phyloP scores from a whole-genome alignment of 2,888 invertebrate species.

The Apodemia mormo region DNA sequence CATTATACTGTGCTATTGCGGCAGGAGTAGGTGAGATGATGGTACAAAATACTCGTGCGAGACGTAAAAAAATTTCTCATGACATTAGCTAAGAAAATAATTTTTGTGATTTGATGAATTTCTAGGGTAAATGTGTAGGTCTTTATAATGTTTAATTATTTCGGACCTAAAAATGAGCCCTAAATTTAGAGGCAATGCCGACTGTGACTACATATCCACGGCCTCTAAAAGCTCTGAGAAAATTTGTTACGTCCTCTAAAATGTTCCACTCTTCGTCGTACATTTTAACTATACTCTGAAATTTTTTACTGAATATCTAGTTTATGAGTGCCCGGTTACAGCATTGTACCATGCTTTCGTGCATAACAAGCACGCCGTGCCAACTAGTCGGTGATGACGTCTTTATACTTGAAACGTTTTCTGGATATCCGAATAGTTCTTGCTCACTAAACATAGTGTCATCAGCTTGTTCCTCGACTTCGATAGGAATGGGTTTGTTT shows the following conservation, averaged over 20 bases:
- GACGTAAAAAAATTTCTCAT: too few relatives aligned
- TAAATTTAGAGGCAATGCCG: neutral
- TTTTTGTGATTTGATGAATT: too few relatives aligned
- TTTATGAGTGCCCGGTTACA: slow-evolving; percentile 19
- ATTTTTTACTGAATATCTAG: neutral
- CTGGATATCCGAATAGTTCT: neutral
- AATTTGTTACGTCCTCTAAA: neutral
- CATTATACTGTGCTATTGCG: too few relatives aligned
- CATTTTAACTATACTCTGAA: neutral
- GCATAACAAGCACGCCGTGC: slow-evolving; percentile 21
- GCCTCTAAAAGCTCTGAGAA: neutral
- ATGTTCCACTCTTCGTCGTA: neutral
- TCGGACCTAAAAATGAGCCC: slow-evolving; percentile 18
- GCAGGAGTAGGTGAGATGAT: too few relatives aligned
- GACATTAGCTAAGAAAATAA: too few relatives aligned
- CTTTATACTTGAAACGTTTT: slow-evolving; percentile 15
- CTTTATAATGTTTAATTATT: neutral
- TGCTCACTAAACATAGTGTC: too few relatives aligned
- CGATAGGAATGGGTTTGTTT: too few relatives aligned
- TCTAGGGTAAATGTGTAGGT: too few relatives aligned
- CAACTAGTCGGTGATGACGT: slow-evolving; percentile 13
- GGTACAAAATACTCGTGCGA: too few relatives aligned
- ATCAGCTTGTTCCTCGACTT: too few relatives aligned
- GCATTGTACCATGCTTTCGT: slow-evolving; percentile 13
- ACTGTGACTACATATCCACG: neutral